phyloP scores from a whole-genome alignment of 2,797 vertebrate genomes.

The Lagorchestes hirsutus region DNA sequence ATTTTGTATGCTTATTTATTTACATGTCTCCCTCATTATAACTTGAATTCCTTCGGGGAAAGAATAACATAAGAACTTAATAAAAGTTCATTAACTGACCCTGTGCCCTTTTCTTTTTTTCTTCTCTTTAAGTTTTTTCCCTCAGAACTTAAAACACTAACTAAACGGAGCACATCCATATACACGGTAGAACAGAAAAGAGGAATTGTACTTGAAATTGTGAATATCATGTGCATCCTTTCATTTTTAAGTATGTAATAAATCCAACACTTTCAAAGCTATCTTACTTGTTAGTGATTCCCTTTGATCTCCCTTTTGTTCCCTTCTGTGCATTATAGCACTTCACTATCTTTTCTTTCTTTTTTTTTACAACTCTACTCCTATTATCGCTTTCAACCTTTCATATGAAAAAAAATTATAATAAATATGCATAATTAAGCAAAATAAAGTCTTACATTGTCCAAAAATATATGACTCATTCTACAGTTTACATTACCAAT shows the following conservation, averaged over 20 bases:
- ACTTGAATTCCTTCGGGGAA: background rate
- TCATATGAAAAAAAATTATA: background rate
- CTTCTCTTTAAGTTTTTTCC: background rate
- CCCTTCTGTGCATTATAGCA: background rate
- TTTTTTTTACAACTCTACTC: background rate
- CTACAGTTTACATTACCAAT: background rate
- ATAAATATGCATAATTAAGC: background rate
- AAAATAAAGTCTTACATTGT: background rate
- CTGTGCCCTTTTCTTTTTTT: background rate
- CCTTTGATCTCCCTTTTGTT: background rate
- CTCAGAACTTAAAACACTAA: background rate
- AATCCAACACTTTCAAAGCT: background rate
- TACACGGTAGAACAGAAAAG: background rate
- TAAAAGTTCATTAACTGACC: background rate
- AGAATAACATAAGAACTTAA: background rate
- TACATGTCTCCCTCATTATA: background rate
- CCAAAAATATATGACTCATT: background rate
- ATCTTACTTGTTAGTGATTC: background rate
- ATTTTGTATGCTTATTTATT: conserved; percentile 4
- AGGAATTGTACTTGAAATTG: background rate
- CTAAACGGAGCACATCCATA: background rate
- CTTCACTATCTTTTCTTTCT: background rate
- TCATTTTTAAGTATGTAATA: background rate
- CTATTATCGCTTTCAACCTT: background rate
- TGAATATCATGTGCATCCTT: background rate